These are phyloP conservation scores for Saguinus imperator DNA, from an alignment of 2,113 vertebrate species.

Conservation along the genomic window DNA sequence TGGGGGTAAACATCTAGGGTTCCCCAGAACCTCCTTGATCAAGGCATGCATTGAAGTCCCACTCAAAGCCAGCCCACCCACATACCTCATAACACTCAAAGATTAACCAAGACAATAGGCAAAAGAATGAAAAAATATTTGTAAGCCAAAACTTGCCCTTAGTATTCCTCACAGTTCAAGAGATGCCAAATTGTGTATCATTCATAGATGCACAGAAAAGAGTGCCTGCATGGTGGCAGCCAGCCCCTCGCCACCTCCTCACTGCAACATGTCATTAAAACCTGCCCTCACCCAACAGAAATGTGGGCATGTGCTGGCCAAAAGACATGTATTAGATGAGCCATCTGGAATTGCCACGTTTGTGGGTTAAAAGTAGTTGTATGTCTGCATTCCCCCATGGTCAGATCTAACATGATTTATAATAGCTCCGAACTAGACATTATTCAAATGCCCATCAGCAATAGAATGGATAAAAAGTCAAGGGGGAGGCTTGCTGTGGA, in stretches of 20 bases:
- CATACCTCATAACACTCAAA: not conserved
- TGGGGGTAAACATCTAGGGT: not conserved
- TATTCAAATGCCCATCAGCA: not conserved
- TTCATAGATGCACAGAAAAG: not conserved
- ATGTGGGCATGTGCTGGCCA: no score
- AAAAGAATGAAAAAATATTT: not conserved
- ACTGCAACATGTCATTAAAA: not conserved
- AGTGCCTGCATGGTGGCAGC: not conserved
- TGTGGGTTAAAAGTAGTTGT: not conserved
- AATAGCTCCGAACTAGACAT: rapidly evolving
- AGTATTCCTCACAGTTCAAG: not conserved
- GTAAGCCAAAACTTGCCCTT: not conserved
- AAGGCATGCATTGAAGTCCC: not conserved
- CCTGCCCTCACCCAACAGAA: not conserved
- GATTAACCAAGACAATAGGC: not conserved
- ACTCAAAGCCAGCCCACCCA: not conserved
- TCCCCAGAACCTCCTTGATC: not conserved
- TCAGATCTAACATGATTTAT: not conserved
- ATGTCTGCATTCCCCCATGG: not conserved
- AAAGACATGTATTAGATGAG: not conserved
- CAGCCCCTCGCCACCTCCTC: not conserved
- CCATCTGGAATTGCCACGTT: not conserved
- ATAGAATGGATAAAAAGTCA: not conserved
- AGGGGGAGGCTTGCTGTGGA: no score
- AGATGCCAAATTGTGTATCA: not conserved